Conservation (phyloP, 2,797 vertebrate species). For the Eutrigla gurnardus region DNA sequence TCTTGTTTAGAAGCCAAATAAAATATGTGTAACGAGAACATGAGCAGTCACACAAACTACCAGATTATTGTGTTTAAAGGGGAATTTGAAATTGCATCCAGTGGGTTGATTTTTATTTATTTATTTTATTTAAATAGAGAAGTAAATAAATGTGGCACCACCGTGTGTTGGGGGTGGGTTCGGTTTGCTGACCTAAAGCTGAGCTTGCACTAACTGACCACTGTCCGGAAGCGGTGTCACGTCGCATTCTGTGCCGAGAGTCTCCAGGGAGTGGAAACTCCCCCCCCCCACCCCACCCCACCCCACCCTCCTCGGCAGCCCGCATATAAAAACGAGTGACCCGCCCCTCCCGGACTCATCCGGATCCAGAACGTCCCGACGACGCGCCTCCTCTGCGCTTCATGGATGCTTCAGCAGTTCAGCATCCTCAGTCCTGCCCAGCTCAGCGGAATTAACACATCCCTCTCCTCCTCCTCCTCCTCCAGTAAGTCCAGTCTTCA, state of each 20-base stretch:
- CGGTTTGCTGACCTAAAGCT: slow-evolving; percentile 32
- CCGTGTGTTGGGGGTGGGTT: not conserved
- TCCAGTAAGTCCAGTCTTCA: slow-evolving; percentile 68
- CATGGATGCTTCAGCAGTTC: slow-evolving; percentile 81
- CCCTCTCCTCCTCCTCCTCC: slow-evolving; percentile 8
- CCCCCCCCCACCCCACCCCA: too few relatives aligned
- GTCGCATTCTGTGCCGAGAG: slow-evolving; percentile 48
- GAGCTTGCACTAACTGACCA: slow-evolving; percentile 44
- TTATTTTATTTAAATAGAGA: not conserved
- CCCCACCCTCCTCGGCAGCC: slow-evolving; percentile 58
- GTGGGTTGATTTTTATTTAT: too few relatives aligned
- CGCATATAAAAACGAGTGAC: slow-evolving; percentile 75
- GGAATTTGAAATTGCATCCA: not conserved
- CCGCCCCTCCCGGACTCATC: slow-evolving; percentile 73
- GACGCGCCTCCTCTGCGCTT: slow-evolving; percentile 70
- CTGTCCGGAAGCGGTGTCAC: slow-evolving; percentile 49
- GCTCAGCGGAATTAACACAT: slow-evolving; percentile 60
- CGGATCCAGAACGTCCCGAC: slow-evolving; percentile 68
- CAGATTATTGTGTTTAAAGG: not conserved
- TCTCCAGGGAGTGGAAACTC: slow-evolving; percentile 52
- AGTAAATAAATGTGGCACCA: not conserved
- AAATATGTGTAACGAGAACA: too few relatives aligned
- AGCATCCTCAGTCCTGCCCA: slow-evolving; percentile 77
- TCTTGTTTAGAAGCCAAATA: slow-evolving; percentile 5
- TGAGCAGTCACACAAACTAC: not conserved